Evolutionary conservation across 2,888 invertebrate genomes (phyloP), one percentile per base, ranked within the genome.

Genomic region (Microctonus hyperodae): DNA sequence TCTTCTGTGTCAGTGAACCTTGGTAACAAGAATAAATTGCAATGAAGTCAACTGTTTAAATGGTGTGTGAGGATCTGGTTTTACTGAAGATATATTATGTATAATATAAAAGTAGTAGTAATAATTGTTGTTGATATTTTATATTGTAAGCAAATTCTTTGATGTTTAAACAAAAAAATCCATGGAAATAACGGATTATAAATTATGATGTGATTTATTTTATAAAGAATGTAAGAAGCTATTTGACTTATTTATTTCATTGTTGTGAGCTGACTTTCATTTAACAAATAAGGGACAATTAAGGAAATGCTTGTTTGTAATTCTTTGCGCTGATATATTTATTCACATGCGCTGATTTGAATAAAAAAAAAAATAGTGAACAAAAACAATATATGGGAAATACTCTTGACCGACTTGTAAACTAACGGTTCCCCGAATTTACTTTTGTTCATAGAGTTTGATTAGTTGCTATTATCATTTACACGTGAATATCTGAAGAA

Each of bases 1-100:
- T 68, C 65, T 68, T 72, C 69, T 69, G 70, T 72, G 72, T 72
- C 71, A 70, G 71, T 72, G 72, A 71, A 72, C 72, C 68, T 72
- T 69, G 48, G 62, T 68, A 69, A 68, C 59, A 66, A 69, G 69
- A 71, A 67, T 69, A 71, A 71, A 68, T 56, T 50, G 68, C 67
- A 64, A 69, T 66, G 44, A 16, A 69, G 65, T 33, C 67, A 48
- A 61, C 65, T 53, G 56, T 65, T 37, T 63, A 62, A 65, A 65
- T 55, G 48, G 57, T 25, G 44, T 33, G 48, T 23, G 51, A 66
- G 65, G 63, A 60, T 65, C 68, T 66, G 60, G 65, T 70, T 67
- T 48, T 64, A 53, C 60, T 37, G 53, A 33, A 44, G 23, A 20
- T 9, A 31, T 44, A 44, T 44, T n/a, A n/a, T n/a, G n/a, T n/a